These are phyloP conservation scores for Papilio polyxenes DNA, from an alignment of 1,140 invertebrate species.

Conservation along the genomic window DNA sequence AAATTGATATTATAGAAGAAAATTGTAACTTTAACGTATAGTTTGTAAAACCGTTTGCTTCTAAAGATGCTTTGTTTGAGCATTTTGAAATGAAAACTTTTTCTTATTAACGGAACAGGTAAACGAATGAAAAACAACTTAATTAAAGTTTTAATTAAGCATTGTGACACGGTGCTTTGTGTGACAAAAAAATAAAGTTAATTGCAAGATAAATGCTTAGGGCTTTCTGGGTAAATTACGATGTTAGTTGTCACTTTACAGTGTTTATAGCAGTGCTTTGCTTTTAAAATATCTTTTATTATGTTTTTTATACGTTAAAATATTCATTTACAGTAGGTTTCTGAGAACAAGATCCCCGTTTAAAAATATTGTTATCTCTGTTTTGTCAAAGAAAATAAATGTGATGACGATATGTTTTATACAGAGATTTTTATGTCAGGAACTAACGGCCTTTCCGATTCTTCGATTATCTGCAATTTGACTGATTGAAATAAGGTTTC, in stretches of 20 bases:
- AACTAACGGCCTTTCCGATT: no score
- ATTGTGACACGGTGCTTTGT: background rate
- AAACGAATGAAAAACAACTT: background rate
- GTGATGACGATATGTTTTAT: no score
- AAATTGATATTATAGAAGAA: no score
- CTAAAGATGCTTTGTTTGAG: background rate
- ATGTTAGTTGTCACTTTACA: background rate
- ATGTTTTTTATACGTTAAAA: no score
- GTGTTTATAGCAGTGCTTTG: background rate
- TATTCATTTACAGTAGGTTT: no score
- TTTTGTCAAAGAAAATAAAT: no score
- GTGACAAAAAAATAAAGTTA: background rate
- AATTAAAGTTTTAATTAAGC: conserved; percentile 18
- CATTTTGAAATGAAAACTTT: background rate
- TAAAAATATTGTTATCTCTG: no score
- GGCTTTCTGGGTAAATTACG: background rate
- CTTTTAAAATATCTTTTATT: background rate
- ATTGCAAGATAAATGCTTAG: background rate
- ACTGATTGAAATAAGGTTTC: no score
- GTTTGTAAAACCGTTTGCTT: background rate
- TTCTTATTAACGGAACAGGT: background rate
- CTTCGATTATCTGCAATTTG: no score
- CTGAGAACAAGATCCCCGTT: no score
- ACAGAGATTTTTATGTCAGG: no score
- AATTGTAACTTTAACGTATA: background rate